These are phyloP conservation scores for Drosophila persimilis DNA, from an alignment of 1,140 invertebrate genomes.

Conservation along the genomic window DNA sequence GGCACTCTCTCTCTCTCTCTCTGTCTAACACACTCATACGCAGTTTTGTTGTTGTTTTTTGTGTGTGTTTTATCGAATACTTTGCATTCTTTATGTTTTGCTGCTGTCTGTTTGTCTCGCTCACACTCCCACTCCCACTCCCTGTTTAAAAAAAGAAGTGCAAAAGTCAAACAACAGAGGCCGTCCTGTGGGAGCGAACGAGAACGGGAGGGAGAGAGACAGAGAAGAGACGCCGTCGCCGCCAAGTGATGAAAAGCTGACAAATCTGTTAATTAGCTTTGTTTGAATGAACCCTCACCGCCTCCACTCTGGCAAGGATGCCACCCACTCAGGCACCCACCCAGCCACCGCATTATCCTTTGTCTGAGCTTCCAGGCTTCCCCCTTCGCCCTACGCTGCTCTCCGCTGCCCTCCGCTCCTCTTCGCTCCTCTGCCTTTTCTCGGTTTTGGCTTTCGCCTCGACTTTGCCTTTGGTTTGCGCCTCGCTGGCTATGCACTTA, in stretches of 20 bases:
- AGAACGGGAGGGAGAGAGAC: constrained; percentile 61
- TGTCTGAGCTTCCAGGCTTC: constrained; percentile 37
- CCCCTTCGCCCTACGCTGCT: not conserved
- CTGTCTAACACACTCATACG: too few relatives aligned
- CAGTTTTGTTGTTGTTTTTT: constrained; percentile 25
- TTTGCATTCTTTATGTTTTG: constrained; percentile 56
- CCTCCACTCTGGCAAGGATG: constrained; percentile 2
- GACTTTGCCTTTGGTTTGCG: constrained; percentile 42
- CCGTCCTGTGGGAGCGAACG: not conserved
- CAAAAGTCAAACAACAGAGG: constrained; percentile 73
- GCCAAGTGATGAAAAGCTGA: constrained; percentile 78
- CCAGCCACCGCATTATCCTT: constrained; percentile 46
- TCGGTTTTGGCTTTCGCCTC: constrained; percentile 31
- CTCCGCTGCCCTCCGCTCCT: not conserved
- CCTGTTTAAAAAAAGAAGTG: constrained; percentile 51
- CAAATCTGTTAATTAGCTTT: constrained; percentile 82
- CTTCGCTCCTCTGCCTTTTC: constrained; percentile 9
- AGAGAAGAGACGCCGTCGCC: constrained; percentile 31
- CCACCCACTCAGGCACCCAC: constrained; percentile 4
- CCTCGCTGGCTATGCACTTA: constrained; percentile 76
- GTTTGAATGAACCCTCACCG: constrained; percentile 65
- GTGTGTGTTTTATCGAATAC: constrained; percentile 41
- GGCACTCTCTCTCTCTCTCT: too few relatives aligned
- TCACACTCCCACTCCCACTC: constrained; percentile 5
- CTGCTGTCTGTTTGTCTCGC: constrained; percentile 16